Base-by-base conservation (phyloP, 2,113 vertebrate species). In the Tautogolabrus adspersus region DNA sequence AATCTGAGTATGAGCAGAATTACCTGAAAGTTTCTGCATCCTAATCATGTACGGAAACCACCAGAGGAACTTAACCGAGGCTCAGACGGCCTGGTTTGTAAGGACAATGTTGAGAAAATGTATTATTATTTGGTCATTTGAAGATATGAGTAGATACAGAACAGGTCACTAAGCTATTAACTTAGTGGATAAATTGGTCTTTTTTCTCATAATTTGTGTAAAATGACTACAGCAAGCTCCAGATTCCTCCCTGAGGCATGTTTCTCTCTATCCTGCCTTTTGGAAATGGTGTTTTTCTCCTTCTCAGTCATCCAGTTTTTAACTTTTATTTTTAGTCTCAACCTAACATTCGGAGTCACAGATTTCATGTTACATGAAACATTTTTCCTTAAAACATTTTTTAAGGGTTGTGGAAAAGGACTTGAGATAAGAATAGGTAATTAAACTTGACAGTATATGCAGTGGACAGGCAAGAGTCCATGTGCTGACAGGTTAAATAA, bases 131-230 rank as follows among this genome's bases (percentile, higher is more conserved):
- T 73, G 62, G 1, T 62, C 15, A 64, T 70, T 38, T 44, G 56
- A 13, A 23, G 49, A 60, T 47, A 49, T 38, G 44, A 62, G 81
- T 46, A 37, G 63, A 55, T 59, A 37, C 15, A 22, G 63, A 76
- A 40, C 37, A 59, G 65, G 23, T 66, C 61, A 59, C 21, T 49
- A 26, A 49, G 8, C 54, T 34, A 26, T 72, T 44, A 47, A 34
- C 62, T 34, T 16, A n/a, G 22, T 2, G 47, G 54, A 11, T 56
- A 56, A 11, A 63, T 46, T 51, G 2, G 22, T 62, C 54, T 15
- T 62, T 62, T 78, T 78, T 73, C 56, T 83, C 49, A 44, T 37
- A 12, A 80, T 72, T 75, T 68, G 44, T 64, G 40, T 38, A 21
- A 75, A 63, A 70, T 58, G n/a, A 61, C 44, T 46, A 1, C 9